These are phyloP conservation scores for Acanthurus leucopareius DNA, from an alignment of 2,797 vertebrate species.

Conservation along the genomic window DNA sequence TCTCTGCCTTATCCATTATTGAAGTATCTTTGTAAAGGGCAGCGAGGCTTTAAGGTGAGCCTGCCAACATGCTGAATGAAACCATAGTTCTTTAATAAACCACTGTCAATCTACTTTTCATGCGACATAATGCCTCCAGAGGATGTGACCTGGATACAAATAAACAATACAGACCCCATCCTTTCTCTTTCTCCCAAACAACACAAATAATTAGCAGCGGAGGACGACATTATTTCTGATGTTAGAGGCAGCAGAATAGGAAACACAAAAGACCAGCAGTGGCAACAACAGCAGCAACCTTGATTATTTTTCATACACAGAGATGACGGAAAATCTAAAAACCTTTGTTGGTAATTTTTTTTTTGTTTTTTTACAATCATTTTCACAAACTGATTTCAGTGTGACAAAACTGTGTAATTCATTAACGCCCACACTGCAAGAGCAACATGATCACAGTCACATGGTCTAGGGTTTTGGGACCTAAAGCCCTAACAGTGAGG, in stretches of 20 bases:
- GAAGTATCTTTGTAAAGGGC: constrained; percentile 71
- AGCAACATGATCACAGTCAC: constrained; percentile 51
- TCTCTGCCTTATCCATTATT: constrained; percentile 71
- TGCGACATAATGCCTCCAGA: constrained; percentile 41
- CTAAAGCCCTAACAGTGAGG: constrained; percentile 57
- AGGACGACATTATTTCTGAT: neutral
- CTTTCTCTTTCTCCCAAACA: constrained; percentile 40
- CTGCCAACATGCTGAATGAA: constrained; percentile 65
- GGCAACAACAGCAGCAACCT: neutral
- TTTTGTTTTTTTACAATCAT: constrained; percentile 26
- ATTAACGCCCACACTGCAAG: constrained; percentile 32
- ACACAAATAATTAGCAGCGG: constrained; percentile 29
- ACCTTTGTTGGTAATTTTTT: neutral
- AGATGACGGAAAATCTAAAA: constrained; percentile 3
- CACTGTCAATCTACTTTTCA: constrained; percentile 38
- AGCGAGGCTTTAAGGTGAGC: constrained; percentile 55
- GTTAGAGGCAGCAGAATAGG: neutral
- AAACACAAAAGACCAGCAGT: neutral
- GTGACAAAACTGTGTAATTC: constrained; percentile 32
- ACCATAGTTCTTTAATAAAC: constrained; percentile 59
- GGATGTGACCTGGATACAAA: constrained; percentile 54
- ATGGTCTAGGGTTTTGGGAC: constrained; percentile 52
- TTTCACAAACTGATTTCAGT: constrained; percentile 23
- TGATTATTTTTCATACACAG: constrained; percentile 16
- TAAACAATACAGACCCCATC: constrained; percentile 13